Evolutionary conservation across 2,888 invertebrate species (phyloP), one percentile per base, ranked within the genome.

Genomic region (Oligia strigilis): DNA sequence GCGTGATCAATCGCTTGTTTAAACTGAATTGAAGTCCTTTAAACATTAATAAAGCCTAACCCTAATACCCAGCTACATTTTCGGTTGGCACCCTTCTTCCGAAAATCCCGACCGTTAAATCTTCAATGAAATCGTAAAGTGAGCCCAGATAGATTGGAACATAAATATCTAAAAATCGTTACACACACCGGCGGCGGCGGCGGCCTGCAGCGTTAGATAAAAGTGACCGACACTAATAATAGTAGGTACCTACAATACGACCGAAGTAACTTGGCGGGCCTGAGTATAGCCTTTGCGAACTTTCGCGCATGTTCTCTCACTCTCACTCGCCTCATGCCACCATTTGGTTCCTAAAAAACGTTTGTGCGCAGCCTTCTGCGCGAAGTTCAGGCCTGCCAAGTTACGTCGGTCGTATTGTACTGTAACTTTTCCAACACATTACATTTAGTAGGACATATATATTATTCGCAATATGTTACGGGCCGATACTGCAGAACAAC

Each of bases 71-170:
- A 23, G 43, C 40, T n/a, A 84, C 52, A 74, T 58, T 71, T 72
- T 78, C 13, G n/a, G 58, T 36, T 64, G 77, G 23, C 72, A 77
- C 72, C 72, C 77, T 75, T 58, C 58, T 55, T 29, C 52, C 43
- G 77, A 79, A 83, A 83, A 83, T 86, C 72, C 76, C 72, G 69
- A 66, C 58, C 78, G 65, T 80, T 85, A 81, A 85, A 85, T 88
- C 69, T 74, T 70, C 67, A 75, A 64, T 77, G 75, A 78, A 82
- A 78, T 66, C 70, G 77, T 74, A 75, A 66, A 86, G 58, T 80
- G 72, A 75, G 65, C 36, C 58, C 46, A 67, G 75, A 85, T 69
- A 75, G 73, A 88, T 81, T 71, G 75, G 77, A 70, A 75, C 78
- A 76, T 82, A 85, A 82, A 88, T 81, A 78, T 73, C 64, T 69